These are phyloP conservation scores for Tachypleus tridentatus DNA, from an alignment of 1,140 invertebrate species.

Conservation along the genomic window DNA sequence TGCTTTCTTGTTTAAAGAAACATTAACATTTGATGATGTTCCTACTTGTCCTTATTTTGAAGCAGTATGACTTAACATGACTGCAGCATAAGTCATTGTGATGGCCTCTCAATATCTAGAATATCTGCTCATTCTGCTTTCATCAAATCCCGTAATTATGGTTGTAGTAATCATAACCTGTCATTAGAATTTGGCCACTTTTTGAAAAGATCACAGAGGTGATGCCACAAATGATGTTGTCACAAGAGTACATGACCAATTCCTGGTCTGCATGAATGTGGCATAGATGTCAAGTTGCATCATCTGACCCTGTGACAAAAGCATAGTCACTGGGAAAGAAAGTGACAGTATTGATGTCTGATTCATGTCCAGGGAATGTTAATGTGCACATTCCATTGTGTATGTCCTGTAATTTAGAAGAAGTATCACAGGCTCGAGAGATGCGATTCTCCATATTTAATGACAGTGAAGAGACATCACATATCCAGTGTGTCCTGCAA, in stretches of 20 bases:
- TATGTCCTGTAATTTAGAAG: conserved; percentile 96
- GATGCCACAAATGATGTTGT: conserved; percentile 98
- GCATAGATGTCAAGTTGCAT: conserved; percentile 93
- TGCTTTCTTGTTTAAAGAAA: too few relatives aligned
- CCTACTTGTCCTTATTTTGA: too few relatives aligned
- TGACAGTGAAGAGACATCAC: conserved; percentile 94
- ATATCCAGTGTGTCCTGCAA: conserved; percentile 94
- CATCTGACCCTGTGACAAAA: conserved; percentile 96
- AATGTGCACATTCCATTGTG: conserved; percentile 93
- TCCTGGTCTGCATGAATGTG: conserved; percentile 90
- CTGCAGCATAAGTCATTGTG: too few relatives aligned
- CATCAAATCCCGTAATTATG: conserved; percentile 98
- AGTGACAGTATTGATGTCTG: conserved; percentile 96
- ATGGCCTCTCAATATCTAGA: too few relatives aligned
- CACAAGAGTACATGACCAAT: conserved; percentile 94
- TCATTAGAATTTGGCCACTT: conserved; percentile 84
- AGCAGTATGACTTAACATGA: too few relatives aligned
- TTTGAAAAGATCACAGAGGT: conserved; percentile 96
- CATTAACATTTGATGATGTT: too few relatives aligned
- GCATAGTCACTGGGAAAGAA: conserved; percentile 94
- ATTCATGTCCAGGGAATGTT: conserved; percentile 96
- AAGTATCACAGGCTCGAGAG: conserved; percentile 94
- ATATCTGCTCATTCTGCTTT: conserved; percentile 92
- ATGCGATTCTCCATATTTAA: conserved; percentile 95
- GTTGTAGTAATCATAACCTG: conserved; percentile 97